Conservation (phyloP, 2,113 vertebrate species). For the Cochlearius cochlearius region DNA sequence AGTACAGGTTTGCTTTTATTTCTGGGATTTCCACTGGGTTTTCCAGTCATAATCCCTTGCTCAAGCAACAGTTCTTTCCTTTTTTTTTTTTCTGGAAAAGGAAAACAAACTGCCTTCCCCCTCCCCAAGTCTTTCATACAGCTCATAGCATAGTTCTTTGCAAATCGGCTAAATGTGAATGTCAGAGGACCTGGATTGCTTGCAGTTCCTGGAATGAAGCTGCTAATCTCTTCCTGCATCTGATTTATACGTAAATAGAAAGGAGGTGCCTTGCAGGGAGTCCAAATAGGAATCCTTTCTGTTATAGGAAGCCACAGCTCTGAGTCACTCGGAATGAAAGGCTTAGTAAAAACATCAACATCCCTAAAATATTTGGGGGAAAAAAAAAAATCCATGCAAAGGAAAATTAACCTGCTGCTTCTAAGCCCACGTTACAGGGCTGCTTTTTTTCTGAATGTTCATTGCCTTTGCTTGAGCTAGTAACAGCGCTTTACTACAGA, state of each 20-base stretch:
- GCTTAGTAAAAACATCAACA: conserved; percentile 16
- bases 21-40: conserved; percentile 36
- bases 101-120: not conserved
- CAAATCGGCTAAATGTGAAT: not conserved
- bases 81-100: not conserved
- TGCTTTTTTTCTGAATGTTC: not conserved
- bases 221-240: conserved; percentile 60
- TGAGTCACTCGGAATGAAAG: conserved; percentile 53
- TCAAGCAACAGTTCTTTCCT: not conserved
- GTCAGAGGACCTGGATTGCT: not conserved
- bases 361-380: not conserved
- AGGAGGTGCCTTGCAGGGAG: conserved; percentile 32
- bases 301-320: conserved; percentile 23
- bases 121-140: not conserved
- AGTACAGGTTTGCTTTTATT: conserved; percentile 16
- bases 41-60: not conserved
- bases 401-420: conserved; percentile 3
- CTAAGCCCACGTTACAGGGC: not conserved
- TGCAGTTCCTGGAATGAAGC: conserved; percentile 20
- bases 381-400: not conserved
- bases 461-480: not conserved
- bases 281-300: conserved; percentile 57
- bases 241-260: conserved; percentile 43
- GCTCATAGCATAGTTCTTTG: not conserved
- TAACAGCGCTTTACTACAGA: not conserved